These are phyloP conservation scores for Doris montereyensis DNA, from an alignment of 2,888 invertebrate species.

Conservation along the genomic window DNA sequence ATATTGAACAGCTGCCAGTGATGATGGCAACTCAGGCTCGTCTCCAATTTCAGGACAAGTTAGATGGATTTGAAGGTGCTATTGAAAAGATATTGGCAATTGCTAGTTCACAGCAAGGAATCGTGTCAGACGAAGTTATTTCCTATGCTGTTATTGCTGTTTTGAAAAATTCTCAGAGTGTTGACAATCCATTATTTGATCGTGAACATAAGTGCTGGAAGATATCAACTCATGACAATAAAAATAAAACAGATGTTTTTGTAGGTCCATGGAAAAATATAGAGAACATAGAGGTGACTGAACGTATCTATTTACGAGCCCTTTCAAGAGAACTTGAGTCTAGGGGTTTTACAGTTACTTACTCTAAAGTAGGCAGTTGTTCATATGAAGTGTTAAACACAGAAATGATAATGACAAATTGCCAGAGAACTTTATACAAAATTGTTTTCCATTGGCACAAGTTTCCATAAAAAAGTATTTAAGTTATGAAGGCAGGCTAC, in stretches of 20 bases:
- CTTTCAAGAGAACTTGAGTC: constrained; percentile 50
- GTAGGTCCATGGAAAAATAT: constrained; percentile 52
- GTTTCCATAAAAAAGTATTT: neutral
- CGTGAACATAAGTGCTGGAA: neutral
- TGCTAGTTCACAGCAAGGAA: constrained; percentile 25
- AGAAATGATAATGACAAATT: neutral
- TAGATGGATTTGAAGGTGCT: constrained; percentile 53
- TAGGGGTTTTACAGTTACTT: constrained; percentile 50
- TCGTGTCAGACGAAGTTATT: constrained; percentile 46
- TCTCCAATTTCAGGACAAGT: constrained; percentile 42
- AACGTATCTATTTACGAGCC: constrained; percentile 55
- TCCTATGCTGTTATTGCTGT: constrained; percentile 21
- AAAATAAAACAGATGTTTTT: constrained; percentile 46
- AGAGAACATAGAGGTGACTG: constrained; percentile 32
- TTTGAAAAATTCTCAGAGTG: neutral
- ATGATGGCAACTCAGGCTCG: constrained; percentile 48
- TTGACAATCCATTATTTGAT: neutral
- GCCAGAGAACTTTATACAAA: constrained; percentile 6
- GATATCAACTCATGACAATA: neutral
- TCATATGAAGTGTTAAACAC: neutral
- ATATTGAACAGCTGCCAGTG: constrained; percentile 57
- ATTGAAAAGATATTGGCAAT: constrained; percentile 47
- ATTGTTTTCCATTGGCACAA: constrained; percentile 25
- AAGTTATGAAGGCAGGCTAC: too few relatives aligned
- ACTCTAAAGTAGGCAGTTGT: constrained; percentile 8